A percentile compares a stretch with the other conserved stretches of the same genome.
Evolutionary conservation across 2,888 invertebrate species (phyloP).

Genomic region (Pollenia angustigena): DNA sequence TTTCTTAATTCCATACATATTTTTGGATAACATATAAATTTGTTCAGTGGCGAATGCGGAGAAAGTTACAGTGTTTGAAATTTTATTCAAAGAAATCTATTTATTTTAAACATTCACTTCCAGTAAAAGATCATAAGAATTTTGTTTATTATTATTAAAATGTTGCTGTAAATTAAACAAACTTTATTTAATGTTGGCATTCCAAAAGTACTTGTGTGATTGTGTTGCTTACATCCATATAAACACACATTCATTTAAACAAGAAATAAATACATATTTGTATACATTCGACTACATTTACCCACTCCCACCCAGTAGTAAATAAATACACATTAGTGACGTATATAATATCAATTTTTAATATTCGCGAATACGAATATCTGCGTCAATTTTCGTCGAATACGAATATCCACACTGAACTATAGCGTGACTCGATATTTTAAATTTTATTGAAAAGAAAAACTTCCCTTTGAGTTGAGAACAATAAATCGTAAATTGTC

Average conservation of each 20-base stretch:
- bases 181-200: constrained; percentile 73
- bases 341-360: too few relatives aligned
- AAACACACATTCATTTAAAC: constrained; percentile 2
- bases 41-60: not conserved
- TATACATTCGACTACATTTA: constrained; percentile 40
- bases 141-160: constrained; percentile 69
- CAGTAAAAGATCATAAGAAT: constrained; percentile 68
- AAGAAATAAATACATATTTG: constrained; percentile 30
- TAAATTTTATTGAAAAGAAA: too few relatives aligned
- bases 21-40: not conserved
- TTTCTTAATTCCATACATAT: not conserved
- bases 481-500: too few relatives aligned
- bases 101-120: constrained; percentile 32
- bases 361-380: too few relatives aligned
- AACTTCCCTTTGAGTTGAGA: too few relatives aligned
- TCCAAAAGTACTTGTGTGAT: constrained; percentile 49
- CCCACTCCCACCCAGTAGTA: constrained; percentile 14
- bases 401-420: too few relatives aligned
- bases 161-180: constrained; percentile 72
- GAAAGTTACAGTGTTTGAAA: not conserved
- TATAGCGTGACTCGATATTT: too few relatives aligned
- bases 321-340: not conserved
- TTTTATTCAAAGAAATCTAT: constrained; percentile 20
- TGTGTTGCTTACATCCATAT: constrained; percentile 42
- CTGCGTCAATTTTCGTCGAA: too few relatives aligned